Evolutionary conservation across 2,888 invertebrate species (phyloP), one percentile per base, ranked within the genome.

Genomic region (Napeogenes inachia): DNA sequence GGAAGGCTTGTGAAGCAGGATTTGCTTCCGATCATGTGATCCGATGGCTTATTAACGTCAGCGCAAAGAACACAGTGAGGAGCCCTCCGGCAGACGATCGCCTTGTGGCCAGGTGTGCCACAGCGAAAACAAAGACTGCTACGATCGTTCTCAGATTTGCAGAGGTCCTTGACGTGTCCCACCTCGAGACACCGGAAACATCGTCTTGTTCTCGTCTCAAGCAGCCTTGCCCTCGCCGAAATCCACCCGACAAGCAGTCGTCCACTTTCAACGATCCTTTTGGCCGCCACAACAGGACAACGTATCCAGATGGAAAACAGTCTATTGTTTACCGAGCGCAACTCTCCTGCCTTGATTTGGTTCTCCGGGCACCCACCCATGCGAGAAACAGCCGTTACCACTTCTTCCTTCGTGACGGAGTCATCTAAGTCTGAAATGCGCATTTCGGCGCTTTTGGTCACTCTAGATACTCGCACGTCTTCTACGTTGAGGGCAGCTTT

Each of bases 401-500:
- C 59, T 8, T 67, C 68, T 0, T 59, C 60, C 0, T n/a, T n/a
- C 0, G 59, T 57, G 0, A 62, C 58, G 0, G 73, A 67, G 56
- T 70, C 69, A 21, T 69, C 70, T 21, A 71, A 53, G 0, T 68
- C 70, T 0, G 65, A 59, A 0, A 71, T 30, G 0, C 66, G 62
- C 4, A 73, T 8, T 0, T 68, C 68, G 0, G 62, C 62, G 2
- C 38, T 6, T 38, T 38, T 38, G 5, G 38, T 38, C 8, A 38
- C 38, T 38, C 38, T 38, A 38, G 38, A 6, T 4, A 38, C 38
- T 38, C 38, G 3, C 4, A 38, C 38, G 38, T 38, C 38, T 3
- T 38, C 8, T 38, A 38, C 38, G 8, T 38, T 38, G 38, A 38
- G 38, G 38, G 38, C 38, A 6, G 38, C 8, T 38, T 38, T 38